Base-by-base conservation (phyloP, 1,140 invertebrate genomes). In the Pectinophora gossypiella region DNA sequence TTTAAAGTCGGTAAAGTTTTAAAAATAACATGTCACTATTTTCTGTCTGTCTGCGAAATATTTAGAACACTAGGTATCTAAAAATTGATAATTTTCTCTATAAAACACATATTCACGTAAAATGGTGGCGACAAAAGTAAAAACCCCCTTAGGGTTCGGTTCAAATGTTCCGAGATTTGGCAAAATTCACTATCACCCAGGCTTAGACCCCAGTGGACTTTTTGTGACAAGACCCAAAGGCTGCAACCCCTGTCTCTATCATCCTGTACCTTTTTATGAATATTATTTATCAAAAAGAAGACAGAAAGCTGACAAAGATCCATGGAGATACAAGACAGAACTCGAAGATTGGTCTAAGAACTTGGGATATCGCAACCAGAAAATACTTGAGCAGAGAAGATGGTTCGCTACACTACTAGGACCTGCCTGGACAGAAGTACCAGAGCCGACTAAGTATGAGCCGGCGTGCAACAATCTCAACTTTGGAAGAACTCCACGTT, bases 351-450 rank as follows among this genome's bases (percentile, higher is more conserved):
- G 81, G 78, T 57, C 71, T n/a, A 62, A 65, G 52, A 81, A 86
- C 51, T 76, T 86, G 40, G 83, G 83, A 4, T 85, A 85, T 43
- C 73, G 77, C 54, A 86, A 86, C 54, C 74, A 81, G 61, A 71
- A 63, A 54, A 55, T 83, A 16, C 60, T 86, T 15, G 62, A 70
- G 32, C 45, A 63, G 20, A 61, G 72, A 20, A 64, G 56, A 46
- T 81, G 77, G 74, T 60, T 59, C 6, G 56, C 51, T 12, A 64
- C 71, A 4, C 12, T 83, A 20, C 45, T 81, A 3, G 83, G 83
- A 1, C 83, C 83, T 19, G 83, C 79, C n/a, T 86, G 83, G 83
- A 66, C 74, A 15, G 56, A 66, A 19, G 15, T 79, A 20, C 43
- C 47, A 13, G 54, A 64, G 13, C 20, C 38, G 6, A 5, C 40